These are phyloP conservation scores for Sphaeridia pumilis DNA, from an alignment of 2,888 invertebrate genomes.

Conservation along the genomic window DNA sequence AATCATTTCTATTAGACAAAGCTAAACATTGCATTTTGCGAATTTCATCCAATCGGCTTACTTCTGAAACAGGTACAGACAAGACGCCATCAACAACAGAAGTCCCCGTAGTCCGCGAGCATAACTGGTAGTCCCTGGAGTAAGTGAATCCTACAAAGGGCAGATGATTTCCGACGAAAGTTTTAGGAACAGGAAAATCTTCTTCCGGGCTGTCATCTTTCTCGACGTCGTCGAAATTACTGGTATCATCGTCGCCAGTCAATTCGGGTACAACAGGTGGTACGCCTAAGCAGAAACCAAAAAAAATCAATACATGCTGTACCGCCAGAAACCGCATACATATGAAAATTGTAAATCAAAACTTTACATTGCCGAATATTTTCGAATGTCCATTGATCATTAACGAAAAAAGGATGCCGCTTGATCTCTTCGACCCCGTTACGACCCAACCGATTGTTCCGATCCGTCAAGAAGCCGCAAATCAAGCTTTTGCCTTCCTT, in stretches of 20 bases:
- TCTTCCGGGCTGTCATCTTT: constrained; percentile 86
- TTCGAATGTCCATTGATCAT: constrained; percentile 96
- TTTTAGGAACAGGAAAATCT: constrained; percentile 89
- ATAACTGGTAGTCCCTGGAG: constrained; percentile 73
- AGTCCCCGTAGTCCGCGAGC: constrained; percentile 12
- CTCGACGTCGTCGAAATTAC: constrained; percentile 96
- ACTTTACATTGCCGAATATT: constrained; percentile 72
- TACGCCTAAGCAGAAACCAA: constrained; percentile 43
- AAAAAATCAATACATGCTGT: neutral
- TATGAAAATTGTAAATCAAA: no score
- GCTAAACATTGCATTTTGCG: no score
- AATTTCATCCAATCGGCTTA: no score
- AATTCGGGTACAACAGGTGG: constrained; percentile 96
- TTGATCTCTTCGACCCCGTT: constrained; percentile 92
- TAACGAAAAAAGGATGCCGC: constrained; percentile 84
- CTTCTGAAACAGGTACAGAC: no score
- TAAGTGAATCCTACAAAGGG: constrained; percentile 99
- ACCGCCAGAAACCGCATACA: neutral
- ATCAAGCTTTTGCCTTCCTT: constrained; percentile 69
- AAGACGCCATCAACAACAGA: constrained; percentile 8
- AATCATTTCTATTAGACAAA: neutral
- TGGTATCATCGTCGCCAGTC: constrained; percentile 90
- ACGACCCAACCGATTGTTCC: constrained; percentile 66
- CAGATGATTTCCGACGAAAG: constrained; percentile 95
- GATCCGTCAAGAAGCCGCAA: constrained; percentile 84